phyloP scores from a whole-genome alignment of 2,113 vertebrate genomes.

The Uropsilus gracilis region DNA sequence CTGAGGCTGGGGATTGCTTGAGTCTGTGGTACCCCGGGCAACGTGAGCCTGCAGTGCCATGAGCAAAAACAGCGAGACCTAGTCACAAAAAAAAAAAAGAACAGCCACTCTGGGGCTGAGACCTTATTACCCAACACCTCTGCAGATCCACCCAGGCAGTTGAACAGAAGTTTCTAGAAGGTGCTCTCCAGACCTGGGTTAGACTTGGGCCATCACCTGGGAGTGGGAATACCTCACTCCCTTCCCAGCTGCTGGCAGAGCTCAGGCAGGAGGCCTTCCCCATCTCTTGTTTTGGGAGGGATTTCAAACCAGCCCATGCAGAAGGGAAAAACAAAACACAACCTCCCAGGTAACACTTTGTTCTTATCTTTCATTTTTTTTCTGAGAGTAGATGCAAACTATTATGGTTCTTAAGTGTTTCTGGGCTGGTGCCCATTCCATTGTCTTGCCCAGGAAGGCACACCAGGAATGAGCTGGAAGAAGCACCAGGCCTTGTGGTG shows the following conservation, averaged over 20 bases:
- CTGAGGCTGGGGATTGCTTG: no score
- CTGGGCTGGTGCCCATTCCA: slow-evolving; percentile 27
- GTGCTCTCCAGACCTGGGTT: no score
- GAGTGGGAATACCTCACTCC: no score
- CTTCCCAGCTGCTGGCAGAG: background rate
- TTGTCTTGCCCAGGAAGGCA: slow-evolving; percentile 39
- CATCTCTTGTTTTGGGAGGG: background rate
- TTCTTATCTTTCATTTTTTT: slow-evolving; percentile 30
- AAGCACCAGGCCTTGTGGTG: background rate
- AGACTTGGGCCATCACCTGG: no score
- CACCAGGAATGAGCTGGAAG: background rate
- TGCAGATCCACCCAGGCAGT: no score
- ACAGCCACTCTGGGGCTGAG: no score
- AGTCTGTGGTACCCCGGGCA: no score
- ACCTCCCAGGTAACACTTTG: background rate
- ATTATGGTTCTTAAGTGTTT: slow-evolving; percentile 8
- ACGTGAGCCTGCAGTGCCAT: no score
- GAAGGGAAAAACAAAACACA: slow-evolving; percentile 17
- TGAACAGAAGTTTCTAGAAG: no score
- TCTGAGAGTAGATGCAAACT: slow-evolving; percentile 53
- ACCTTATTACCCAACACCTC: no score
- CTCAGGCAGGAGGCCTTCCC: background rate
- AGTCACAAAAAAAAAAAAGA: no score
- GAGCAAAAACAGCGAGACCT: no score
- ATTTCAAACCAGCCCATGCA: background rate